Percentiles rank a stretch among this genome's conserved stretches.
Evolutionary conservation across 2,113 vertebrate species (phyloP).

Genomic region (Ochotona curzoniae): DNA sequence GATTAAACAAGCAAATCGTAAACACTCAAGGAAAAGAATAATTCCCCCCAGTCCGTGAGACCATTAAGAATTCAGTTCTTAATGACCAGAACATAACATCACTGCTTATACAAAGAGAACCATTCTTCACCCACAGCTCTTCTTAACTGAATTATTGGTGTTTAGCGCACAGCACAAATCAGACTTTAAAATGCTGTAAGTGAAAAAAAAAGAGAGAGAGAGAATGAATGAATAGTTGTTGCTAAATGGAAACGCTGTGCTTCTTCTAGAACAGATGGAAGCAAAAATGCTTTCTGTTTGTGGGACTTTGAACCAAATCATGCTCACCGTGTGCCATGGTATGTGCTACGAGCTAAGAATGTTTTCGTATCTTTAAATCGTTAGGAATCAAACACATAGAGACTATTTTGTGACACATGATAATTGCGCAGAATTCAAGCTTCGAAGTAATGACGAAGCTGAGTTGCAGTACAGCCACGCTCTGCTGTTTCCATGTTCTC

Average conservation of each 20-base stretch:
- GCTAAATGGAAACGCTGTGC: constrained; percentile 37
- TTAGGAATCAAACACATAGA: background rate
- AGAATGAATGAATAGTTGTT: constrained; percentile 34
- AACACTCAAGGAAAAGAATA: constrained; percentile 63
- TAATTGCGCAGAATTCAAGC: constrained; percentile 1
- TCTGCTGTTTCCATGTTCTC: background rate
- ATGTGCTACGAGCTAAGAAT: background rate
- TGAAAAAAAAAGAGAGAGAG: background rate
- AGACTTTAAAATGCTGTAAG: constrained; percentile 54
- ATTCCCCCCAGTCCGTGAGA: constrained; percentile 10
- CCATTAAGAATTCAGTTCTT: constrained; percentile 56
- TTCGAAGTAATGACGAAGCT: background rate
- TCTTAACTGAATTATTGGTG: constrained; percentile 51
- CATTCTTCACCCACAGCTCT: constrained; percentile 46
- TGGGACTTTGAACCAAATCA: background rate
- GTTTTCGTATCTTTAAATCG: background rate
- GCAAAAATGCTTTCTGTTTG: constrained; percentile 36
- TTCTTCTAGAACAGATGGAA: constrained; percentile 5
- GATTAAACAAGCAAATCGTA: constrained; percentile 72
- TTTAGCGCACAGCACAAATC: constrained; percentile 62
- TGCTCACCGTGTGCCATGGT: background rate
- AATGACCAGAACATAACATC: constrained; percentile 49
- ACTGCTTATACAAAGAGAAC: constrained; percentile 55
- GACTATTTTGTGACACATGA: background rate
- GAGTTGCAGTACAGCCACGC: background rate